phyloP scores from a whole-genome alignment of 2,888 invertebrate species.

The Plagiodera versicolora region DNA sequence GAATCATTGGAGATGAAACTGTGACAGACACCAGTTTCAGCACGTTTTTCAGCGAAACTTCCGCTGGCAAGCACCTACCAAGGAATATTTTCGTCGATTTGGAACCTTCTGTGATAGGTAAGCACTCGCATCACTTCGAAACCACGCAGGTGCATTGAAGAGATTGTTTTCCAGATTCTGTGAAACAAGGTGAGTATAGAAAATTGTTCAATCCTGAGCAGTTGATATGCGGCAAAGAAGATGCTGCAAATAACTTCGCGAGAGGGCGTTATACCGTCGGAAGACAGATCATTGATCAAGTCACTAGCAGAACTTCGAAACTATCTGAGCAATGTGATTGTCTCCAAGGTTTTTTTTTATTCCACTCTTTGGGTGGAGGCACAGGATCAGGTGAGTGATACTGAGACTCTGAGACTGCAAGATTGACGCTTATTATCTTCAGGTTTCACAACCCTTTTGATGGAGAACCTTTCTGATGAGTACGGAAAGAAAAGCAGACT shows the following conservation, averaged over 20 bases:
- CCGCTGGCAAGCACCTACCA: conserved; percentile 85
- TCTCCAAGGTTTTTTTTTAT: conserved; percentile 77
- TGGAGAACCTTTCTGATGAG: conserved; percentile 77
- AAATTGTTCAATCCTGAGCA: conserved; percentile 84
- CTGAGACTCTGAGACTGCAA: background rate
- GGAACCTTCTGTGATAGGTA: conserved; percentile 86
- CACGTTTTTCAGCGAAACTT: conserved; percentile 82
- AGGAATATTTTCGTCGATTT: conserved; percentile 85
- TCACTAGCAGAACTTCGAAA: conserved; percentile 72
- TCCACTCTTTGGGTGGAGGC: conserved; percentile 79
- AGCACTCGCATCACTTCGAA: background rate
- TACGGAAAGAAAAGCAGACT: conserved; percentile 81
- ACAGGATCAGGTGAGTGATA: conserved; percentile 65
- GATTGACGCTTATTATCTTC: no score
- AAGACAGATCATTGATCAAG: conserved; percentile 74
- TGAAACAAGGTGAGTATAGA: conserved; percentile 70
- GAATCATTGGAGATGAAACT: conserved; percentile 56
- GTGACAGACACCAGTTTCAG: conserved; percentile 61
- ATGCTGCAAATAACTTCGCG: conserved; percentile 89
- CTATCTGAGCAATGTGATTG: conserved; percentile 75
- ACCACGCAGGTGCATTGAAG: background rate
- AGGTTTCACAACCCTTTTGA: conserved; percentile 73
- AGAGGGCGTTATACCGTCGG: conserved; percentile 86
- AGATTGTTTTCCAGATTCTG: conserved; percentile 59
- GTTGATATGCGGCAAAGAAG: conserved; percentile 84